These are phyloP conservation scores for Drosophila lacteicornis DNA, from an alignment of 1,140 invertebrate species.

Conservation along the genomic window DNA sequence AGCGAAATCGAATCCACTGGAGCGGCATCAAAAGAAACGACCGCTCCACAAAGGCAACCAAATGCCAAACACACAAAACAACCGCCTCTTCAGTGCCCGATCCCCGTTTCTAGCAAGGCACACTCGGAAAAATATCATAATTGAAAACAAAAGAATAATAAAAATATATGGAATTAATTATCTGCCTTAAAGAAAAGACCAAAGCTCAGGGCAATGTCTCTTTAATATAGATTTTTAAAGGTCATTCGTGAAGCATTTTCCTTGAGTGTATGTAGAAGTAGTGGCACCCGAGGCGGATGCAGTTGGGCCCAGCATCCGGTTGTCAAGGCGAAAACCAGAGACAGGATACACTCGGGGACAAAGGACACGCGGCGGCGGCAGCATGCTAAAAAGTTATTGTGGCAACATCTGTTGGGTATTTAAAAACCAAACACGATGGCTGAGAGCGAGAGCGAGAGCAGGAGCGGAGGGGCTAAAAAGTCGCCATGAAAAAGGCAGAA, in stretches of 20 bases:
- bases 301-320: constrained; percentile 69
- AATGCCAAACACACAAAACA: constrained; percentile 66
- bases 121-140: constrained; percentile 15
- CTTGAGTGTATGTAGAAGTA: constrained; percentile 15
- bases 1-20: constrained; percentile 64
- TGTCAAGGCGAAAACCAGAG: constrained; percentile 55
- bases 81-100: constrained; percentile 6
- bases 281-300: constrained; percentile 56
- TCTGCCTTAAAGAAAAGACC: too few relatives aligned
- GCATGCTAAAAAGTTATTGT: constrained; percentile 79
- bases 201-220: fast-evolving
- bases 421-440: constrained; percentile 48
- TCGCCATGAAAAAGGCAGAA: constrained; percentile 25
- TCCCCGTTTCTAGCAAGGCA: not conserved
- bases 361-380: constrained; percentile 37
- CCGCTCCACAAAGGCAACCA: constrained; percentile 62
- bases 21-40: constrained; percentile 66
- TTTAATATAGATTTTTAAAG: not conserved
- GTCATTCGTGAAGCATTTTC: not conserved
- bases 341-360: constrained; percentile 36
- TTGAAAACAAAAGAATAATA: not conserved
- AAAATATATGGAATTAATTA: not conserved
- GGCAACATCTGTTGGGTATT: constrained; percentile 71
- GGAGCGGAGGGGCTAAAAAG: constrained; percentile 1
- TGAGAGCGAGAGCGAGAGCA: not conserved